Percentiles rank a stretch among this genome's conserved stretches.
Conservation (phyloP, 2,797 vertebrate genomes). For the Enteromius viviparus region DNA sequence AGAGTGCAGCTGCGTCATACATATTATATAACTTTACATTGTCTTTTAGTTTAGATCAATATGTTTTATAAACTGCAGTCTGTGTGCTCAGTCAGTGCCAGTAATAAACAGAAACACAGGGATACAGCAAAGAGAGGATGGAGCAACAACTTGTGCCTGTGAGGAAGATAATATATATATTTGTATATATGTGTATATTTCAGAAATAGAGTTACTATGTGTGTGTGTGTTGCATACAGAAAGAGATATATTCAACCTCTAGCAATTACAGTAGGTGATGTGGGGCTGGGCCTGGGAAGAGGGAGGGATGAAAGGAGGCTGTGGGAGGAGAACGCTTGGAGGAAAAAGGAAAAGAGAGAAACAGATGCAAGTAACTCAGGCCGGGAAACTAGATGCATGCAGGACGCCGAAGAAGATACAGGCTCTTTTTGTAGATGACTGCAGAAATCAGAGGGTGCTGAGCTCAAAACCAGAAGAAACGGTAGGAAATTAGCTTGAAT, state of each 20-base stretch:
- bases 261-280: slow-evolving; percentile 23
- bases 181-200: background rate
- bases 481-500: slow-evolving; percentile 66
- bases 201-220: background rate
- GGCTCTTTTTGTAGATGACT: slow-evolving; percentile 51
- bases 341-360: slow-evolving; percentile 57
- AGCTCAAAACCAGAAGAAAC: slow-evolving; percentile 61
- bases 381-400: slow-evolving; percentile 63
- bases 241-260: background rate
- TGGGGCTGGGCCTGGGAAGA: slow-evolving; percentile 38
- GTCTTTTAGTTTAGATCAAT: background rate
- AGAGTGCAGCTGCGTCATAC: slow-evolving; percentile 4
- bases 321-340: slow-evolving; percentile 39
- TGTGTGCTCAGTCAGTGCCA: background rate
- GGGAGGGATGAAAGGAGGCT: slow-evolving; percentile 48
- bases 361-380: slow-evolving; percentile 56
- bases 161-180: background rate
- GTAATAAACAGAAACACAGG: slow-evolving; percentile 1
- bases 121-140: background rate
- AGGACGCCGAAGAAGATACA: slow-evolving; percentile 62
- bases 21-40: slow-evolving; percentile 10
- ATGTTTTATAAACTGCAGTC: background rate
- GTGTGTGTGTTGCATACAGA: background rate
- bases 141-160: background rate
- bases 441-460: slow-evolving; percentile 63